Percentiles rank a stretch among this genome's conserved stretches.
phyloP scores from a whole-genome alignment of 2,797 vertebrate genomes.

The Gymnothorax javanicus region DNA sequence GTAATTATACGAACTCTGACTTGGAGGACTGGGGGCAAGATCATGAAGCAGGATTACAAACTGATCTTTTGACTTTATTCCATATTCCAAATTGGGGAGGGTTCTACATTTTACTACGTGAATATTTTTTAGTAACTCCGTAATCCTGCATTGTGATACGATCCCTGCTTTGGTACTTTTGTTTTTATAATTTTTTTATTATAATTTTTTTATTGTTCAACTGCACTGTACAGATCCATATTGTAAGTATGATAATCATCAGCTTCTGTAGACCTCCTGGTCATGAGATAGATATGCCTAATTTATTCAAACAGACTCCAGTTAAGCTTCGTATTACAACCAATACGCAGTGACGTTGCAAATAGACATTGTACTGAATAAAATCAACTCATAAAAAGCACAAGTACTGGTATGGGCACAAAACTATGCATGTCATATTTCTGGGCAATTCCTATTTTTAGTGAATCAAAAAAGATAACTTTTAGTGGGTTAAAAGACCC shows the following conservation, averaged over 20 bases:
- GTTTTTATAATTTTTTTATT: constrained; percentile 28
- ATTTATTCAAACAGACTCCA: constrained; percentile 45
- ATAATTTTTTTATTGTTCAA: constrained; percentile 43
- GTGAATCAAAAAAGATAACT: constrained; percentile 66
- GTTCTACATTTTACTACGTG: too few relatives aligned
- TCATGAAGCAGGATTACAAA: too few relatives aligned
- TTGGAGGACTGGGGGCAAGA: constrained; percentile 30
- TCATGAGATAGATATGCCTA: constrained; percentile 61
- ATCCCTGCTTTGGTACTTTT: constrained; percentile 24
- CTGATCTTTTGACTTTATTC: too few relatives aligned
- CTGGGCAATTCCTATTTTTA: constrained; percentile 73
- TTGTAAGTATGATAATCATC: constrained; percentile 50
- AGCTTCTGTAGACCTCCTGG: constrained; percentile 62
- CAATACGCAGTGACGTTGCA: constrained; percentile 59
- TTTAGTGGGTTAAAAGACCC: constrained; percentile 65
- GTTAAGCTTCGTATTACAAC: constrained; percentile 52
- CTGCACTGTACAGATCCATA: constrained; percentile 66
- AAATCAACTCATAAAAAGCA: constrained; percentile 56
- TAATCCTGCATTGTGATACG: too few relatives aligned
- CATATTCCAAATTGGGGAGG: too few relatives aligned
- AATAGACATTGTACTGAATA: constrained; percentile 57
- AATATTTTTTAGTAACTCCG: too few relatives aligned
- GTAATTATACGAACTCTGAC: constrained; percentile 39
- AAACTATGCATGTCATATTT: constrained; percentile 80
- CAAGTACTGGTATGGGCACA: constrained; percentile 70